Conservation (phyloP, 2,888 invertebrate species). For the Megamerina dolium region DNA sequence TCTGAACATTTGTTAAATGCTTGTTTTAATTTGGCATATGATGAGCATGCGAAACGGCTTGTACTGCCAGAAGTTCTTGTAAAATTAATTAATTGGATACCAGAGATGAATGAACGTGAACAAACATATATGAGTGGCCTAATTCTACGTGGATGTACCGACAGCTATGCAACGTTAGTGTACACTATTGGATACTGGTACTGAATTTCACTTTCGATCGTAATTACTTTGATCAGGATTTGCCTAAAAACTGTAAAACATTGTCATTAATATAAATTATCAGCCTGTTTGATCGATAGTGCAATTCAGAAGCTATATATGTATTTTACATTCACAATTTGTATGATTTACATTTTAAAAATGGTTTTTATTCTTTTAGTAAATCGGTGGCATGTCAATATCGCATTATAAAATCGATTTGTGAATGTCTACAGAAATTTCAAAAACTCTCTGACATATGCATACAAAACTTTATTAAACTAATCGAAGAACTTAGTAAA, state of each 20-base stretch:
- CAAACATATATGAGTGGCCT: constrained; percentile 47
- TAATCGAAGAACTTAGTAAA: constrained; percentile 55
- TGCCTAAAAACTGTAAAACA: no score
- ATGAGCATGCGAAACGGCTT: constrained; percentile 32
- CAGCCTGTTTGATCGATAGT: no score
- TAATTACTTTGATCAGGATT: no score
- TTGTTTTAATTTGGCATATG: constrained; percentile 51
- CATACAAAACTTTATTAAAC: constrained; percentile 52
- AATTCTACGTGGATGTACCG: constrained; percentile 50
- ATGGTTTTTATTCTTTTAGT: no score
- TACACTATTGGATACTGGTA: background rate
- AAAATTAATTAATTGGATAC: constrained; percentile 53
- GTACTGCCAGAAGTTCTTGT: constrained; percentile 51
- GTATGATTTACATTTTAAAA: no score
- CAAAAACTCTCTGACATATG: constrained; percentile 48
- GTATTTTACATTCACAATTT: no score
- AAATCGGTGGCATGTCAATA: constrained; percentile 53
- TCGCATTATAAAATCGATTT: constrained; percentile 51
- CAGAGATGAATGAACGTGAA: constrained; percentile 47
- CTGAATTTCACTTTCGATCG: no score
- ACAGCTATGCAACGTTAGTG: constrained; percentile 48
- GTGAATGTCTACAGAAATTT: constrained; percentile 48
- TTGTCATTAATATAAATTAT: no score
- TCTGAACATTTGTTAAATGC: constrained; percentile 48
- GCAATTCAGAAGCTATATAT: no score